Conservation (phyloP, 2,888 invertebrate species). For the Siphlonurus alternatus region DNA sequence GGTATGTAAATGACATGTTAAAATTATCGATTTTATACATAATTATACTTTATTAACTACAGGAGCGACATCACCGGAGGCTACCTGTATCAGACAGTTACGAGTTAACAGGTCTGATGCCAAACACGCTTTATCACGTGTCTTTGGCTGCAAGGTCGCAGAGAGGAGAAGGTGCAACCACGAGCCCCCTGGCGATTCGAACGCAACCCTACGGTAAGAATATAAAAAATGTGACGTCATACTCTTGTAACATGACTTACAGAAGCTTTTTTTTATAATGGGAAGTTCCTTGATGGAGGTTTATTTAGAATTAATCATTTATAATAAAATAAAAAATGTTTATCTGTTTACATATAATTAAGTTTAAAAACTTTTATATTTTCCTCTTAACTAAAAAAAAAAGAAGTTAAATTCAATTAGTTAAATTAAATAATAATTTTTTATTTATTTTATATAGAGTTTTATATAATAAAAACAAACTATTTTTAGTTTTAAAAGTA, state of each 20-base stretch:
- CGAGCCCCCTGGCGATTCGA: constrained; percentile 85
- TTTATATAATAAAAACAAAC: too few relatives aligned
- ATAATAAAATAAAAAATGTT: too few relatives aligned
- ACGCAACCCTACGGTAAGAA: constrained; percentile 97
- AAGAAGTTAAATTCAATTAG: background rate
- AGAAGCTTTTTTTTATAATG: background rate
- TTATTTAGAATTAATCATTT: constrained; percentile 6
- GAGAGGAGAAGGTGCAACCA: constrained; percentile 88
- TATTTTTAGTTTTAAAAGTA: too few relatives aligned
- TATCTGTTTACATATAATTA: too few relatives aligned
- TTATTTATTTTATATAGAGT: too few relatives aligned
- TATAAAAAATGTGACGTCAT: constrained; percentile 9
- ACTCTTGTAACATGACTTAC: constrained; percentile 4
- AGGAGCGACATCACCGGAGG: constrained; percentile 66
- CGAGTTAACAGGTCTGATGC: constrained; percentile 78
- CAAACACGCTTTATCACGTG: constrained; percentile 91
- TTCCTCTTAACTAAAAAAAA: background rate
- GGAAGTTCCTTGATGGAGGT: constrained; percentile 2
- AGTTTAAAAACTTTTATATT: too few relatives aligned
- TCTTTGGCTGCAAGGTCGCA: constrained; percentile 91
- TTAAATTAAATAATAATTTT: too few relatives aligned
- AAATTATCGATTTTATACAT: background rate
- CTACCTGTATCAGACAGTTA: constrained; percentile 72
- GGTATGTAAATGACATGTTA: constrained; percentile 21
- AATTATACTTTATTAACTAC: constrained; percentile 10